Conservation (phyloP, 2,797 vertebrate genomes). For the Artibeus lituratus region DNA sequence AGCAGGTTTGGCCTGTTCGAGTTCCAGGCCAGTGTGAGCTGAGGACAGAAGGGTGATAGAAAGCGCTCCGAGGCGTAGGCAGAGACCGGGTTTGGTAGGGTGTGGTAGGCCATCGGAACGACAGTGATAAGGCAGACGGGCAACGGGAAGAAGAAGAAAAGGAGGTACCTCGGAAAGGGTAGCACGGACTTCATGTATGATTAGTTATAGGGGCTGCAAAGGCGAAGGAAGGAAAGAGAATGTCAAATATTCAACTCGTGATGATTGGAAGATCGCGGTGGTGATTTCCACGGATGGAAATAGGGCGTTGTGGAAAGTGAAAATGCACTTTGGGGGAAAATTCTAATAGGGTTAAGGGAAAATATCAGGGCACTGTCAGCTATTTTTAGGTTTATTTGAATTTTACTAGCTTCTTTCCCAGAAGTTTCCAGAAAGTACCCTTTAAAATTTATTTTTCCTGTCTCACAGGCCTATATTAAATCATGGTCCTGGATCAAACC, state of each 20-base stretch:
- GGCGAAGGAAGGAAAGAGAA: neutral
- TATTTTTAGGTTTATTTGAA: conserved; percentile 35
- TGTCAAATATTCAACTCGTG: neutral
- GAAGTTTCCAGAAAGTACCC: conserved; percentile 19
- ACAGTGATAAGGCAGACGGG: neutral
- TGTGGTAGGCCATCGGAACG: neutral
- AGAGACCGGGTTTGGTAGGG: neutral
- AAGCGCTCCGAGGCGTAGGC: neutral
- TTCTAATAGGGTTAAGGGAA: neutral
- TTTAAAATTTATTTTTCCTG: conserved; percentile 2
- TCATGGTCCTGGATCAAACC: neutral
- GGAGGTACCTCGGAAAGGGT: neutral
- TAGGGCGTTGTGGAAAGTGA: neutral
- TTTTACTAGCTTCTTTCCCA: conserved; percentile 35
- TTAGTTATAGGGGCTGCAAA: neutral
- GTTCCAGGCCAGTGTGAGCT: neutral
- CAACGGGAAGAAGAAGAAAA: neutral
- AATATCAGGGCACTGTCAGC: neutral
- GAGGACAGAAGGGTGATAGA: no score
- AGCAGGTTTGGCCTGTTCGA: neutral
- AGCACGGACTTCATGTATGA: neutral
- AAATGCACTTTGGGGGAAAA: neutral
- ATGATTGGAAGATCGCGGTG: neutral
- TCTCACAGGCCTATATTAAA: neutral
- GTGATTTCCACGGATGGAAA: neutral